phyloP scores from a whole-genome alignment of 2,113 vertebrate genomes.

The Albula goreensis region DNA sequence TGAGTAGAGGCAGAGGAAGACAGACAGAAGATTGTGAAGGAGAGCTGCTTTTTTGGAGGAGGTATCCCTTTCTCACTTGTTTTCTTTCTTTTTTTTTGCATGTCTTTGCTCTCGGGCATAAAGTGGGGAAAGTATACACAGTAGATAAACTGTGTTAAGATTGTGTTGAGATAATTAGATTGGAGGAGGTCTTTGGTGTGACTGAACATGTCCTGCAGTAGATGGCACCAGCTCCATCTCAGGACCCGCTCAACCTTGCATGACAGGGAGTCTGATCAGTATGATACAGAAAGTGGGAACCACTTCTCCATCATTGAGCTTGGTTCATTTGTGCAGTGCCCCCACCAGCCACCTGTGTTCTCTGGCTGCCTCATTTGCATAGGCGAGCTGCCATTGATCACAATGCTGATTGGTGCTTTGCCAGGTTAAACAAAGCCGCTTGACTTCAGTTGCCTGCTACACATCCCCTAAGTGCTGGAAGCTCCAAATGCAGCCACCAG shows the following conservation, averaged over 20 bases:
- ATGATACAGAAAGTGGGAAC: neutral
- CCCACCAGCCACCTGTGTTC: neutral
- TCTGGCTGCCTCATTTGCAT: neutral
- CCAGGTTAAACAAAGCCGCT: neutral
- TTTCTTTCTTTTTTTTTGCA: neutral
- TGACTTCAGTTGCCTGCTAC: neutral
- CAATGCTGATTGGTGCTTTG: neutral
- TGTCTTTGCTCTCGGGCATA: neutral
- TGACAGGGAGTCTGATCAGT: neutral
- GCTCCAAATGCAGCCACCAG: neutral
- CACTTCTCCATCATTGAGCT: neutral
- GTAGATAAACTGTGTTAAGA: neutral
- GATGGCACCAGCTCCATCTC: neutral
- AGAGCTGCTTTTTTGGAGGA: neutral
- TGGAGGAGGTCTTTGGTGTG: neutral
- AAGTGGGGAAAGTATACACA: neutral
- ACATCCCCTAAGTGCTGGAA: neutral
- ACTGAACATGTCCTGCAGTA: neutral
- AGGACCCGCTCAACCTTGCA: neutral
- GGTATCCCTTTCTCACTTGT: neutral
- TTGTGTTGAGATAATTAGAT: neutral
- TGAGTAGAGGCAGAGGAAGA: neutral
- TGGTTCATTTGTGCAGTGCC: neutral
- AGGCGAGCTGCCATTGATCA: neutral
- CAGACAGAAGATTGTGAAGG: neutral